A percentile compares a stretch with the other conserved stretches of the same genome.
Conservation (phyloP, 2,888 invertebrate species). For the Thalpophila matura region DNA sequence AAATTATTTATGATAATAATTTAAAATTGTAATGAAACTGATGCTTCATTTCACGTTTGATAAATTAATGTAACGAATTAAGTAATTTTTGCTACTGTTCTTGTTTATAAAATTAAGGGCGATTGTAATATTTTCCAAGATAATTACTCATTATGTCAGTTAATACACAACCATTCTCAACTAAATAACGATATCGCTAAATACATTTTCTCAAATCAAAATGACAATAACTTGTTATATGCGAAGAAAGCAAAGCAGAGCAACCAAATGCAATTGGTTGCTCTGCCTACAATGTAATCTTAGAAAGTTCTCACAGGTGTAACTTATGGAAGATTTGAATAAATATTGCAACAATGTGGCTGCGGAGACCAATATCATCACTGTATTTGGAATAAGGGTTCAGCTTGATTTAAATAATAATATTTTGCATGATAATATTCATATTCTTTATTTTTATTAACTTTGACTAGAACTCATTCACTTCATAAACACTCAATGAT, state of each 20-base stretch:
- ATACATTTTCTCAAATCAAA: constrained; percentile 6
- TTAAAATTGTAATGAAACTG: no score
- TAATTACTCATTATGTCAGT: no score
- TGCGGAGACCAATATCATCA: constrained; percentile 11
- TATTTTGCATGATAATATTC: neutral
- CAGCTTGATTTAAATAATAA: neutral
- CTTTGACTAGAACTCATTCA: neutral
- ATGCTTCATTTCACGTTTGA: no score
- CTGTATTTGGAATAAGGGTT: constrained; percentile 8
- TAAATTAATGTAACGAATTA: no score
- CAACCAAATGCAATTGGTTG: constrained; percentile 8
- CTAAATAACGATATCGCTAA: neutral
- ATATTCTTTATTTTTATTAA: neutral
- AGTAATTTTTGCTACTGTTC: no score
- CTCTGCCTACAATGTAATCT: constrained; percentile 16
- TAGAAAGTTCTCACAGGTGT: constrained; percentile 1
- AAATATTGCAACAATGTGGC: constrained; percentile 22
- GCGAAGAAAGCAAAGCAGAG: neutral
- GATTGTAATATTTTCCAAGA: no score
- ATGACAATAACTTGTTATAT: neutral
- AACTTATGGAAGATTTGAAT: constrained; percentile 36
- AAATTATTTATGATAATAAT: no score
- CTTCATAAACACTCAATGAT: neutral
- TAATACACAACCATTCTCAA: neutral
- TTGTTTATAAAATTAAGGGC: no score